Base-by-base conservation (phyloP, 2,888 invertebrate genomes). In the Gari tellinella region DNA sequence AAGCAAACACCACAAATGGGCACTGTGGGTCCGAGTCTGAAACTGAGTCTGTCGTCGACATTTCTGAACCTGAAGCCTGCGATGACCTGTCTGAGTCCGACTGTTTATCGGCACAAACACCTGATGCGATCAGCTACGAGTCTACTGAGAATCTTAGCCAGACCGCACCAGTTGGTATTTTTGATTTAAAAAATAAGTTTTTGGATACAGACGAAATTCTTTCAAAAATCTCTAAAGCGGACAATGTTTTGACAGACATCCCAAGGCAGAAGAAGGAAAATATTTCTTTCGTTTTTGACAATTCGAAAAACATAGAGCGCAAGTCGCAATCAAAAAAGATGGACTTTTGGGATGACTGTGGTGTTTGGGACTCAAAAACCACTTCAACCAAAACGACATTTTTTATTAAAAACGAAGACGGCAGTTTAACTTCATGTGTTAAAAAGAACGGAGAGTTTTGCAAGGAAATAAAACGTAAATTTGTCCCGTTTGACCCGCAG, bases 391-490 rank as follows among this genome's bases (percentile, higher is more conserved):
- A 55, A 48, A 61, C 61, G 12, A 51, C 49, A n/a, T 48, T 21
- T 48, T 64, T 53, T 38, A 25, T 38, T 15, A 46, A 38, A 46
- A 46, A 37, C 48, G 10, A 14, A 15, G 12, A 31, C 7, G 64
- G 64, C 1, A 21, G 21, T 26, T 31, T 64, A 14, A 12, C 14
- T 5, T 56, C 48, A 8, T 14, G 40, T 26, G n/a, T 48, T 3
- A 58, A 66, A 38, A 66, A 58, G 21, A 17, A 58, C 17, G 37
- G 38, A 25, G 4, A 26, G 10, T 65, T 38, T 48, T 48, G 65
- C 25, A 65, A 14, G 41, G 57, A 58, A 45, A 45, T 58, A 15
- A 66, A 66, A 52, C 43, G 43, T 12, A 57, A 66, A 51, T 66
- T 52, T 45, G 52, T 58, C 21, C 66, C 66, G 12, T 10, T 66